Conservation (phyloP, 2,888 invertebrate genomes). For the Callyntrura sp. region DNA sequence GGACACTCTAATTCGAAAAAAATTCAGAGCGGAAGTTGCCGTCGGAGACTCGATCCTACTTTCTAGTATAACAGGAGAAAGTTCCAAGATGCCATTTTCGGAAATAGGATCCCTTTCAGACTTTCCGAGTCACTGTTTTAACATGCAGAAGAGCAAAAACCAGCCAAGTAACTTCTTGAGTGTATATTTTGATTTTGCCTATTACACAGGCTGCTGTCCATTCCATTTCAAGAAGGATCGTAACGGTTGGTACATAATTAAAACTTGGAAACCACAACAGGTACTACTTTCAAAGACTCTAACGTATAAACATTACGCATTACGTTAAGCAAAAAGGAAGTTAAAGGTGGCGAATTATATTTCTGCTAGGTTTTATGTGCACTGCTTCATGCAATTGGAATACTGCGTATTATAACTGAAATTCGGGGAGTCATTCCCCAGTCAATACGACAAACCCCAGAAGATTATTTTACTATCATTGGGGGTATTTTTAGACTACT, state of each 20-base stretch:
- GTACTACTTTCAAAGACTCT: background rate
- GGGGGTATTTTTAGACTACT: constrained; percentile 30
- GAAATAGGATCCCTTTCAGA: background rate
- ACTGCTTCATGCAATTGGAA: constrained; percentile 28
- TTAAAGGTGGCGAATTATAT: no score
- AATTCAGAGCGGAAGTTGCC: background rate
- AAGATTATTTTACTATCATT: constrained; percentile 55
- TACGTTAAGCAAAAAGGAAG: background rate
- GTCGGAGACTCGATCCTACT: background rate
- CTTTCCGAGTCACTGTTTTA: background rate
- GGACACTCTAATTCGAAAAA: background rate
- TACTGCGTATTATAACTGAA: constrained; percentile 53
- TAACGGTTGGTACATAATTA: constrained; percentile 44
- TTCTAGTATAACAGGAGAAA: background rate
- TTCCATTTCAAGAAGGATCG: constrained; percentile 47
- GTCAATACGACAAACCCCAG: constrained; percentile 29
- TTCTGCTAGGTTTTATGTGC: constrained; percentile 45
- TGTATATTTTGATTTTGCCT: constrained; percentile 71
- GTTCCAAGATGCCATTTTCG: background rate
- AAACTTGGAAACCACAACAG: constrained; percentile 71
- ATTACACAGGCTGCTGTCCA: constrained; percentile 55
- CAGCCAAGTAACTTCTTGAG: constrained; percentile 42
- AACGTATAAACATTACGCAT: background rate
- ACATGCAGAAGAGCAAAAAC: background rate
- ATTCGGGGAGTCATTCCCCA: constrained; percentile 17